phyloP scores from a whole-genome alignment of 2,888 invertebrate genomes.

The Phaonia tiefii region DNA sequence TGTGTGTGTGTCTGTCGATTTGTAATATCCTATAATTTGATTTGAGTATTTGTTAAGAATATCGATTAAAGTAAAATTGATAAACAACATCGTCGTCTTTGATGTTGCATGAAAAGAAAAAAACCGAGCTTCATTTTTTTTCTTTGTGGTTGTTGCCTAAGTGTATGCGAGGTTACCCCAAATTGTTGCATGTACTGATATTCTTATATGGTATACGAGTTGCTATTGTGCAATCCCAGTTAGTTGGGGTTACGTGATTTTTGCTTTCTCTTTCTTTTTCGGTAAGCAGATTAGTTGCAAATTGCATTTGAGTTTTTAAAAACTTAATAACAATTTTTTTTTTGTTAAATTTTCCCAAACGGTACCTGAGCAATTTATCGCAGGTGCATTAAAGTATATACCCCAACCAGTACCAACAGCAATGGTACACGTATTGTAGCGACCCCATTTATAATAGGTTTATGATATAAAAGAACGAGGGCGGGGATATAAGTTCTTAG shows the following conservation, averaged over 20 bases:
- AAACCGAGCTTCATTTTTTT: neutral
- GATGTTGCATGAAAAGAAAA: neutral
- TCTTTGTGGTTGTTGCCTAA: slow-evolving; percentile 11
- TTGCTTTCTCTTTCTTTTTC: neutral
- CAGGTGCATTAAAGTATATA: neutral
- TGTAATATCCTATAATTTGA: slow-evolving; percentile 48
- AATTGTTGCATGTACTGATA: slow-evolving; percentile 46
- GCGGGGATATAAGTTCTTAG: no score
- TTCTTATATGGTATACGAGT: neutral
- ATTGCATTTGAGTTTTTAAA: slow-evolving; percentile 25
- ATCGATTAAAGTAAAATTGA: slow-evolving; percentile 49
- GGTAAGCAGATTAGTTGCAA: slow-evolving; percentile 31
- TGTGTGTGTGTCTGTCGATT: neutral
- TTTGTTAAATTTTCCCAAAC: neutral
- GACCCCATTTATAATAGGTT: neutral
- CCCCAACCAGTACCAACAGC: slow-evolving; percentile 1
- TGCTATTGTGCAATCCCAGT: neutral
- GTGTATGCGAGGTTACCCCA: neutral
- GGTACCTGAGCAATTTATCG: slow-evolving; percentile 7
- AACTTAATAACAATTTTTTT: slow-evolving; percentile 17
- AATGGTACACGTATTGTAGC: neutral
- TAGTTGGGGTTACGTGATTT: slow-evolving; percentile 11
- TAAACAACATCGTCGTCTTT: slow-evolving; percentile 21
- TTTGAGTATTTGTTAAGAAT: slow-evolving; percentile 58
- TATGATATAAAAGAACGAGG: slow-evolving; percentile 15